Conservation (phyloP, 2,113 vertebrate genomes). For the Oxyura jamaicensis region DNA sequence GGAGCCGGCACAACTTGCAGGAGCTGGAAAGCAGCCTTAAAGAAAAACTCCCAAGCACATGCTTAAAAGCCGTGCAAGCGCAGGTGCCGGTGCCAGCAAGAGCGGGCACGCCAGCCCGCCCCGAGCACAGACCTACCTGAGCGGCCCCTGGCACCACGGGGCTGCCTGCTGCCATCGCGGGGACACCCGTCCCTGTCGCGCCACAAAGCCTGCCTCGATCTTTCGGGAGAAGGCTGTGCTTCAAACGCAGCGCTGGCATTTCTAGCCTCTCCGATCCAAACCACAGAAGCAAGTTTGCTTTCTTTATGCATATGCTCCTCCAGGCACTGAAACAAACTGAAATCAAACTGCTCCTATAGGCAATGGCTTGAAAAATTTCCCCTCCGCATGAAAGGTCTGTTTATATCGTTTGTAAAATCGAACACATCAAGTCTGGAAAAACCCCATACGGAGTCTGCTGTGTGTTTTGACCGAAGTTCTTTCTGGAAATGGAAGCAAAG, state of each 20-base stretch:
- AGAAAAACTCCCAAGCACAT: constrained; percentile 23
- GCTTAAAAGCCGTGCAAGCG: not conserved
- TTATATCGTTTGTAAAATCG: constrained; percentile 37
- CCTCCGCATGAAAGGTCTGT: not conserved
- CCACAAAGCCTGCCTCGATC: constrained; percentile 13
- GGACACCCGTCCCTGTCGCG: not conserved
- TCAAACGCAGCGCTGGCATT: not conserved
- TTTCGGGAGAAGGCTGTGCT: constrained; percentile 18
- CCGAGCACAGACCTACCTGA: constrained; percentile 51
- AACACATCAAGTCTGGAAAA: not conserved
- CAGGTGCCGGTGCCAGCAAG: constrained; percentile 45
- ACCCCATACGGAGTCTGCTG: not conserved
- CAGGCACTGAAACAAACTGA: constrained; percentile 50
- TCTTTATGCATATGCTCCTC: constrained; percentile 36
- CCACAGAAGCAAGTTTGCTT: constrained; percentile 57
- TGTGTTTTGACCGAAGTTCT: not conserved
- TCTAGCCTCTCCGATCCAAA: constrained; percentile 38
- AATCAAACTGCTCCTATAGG: constrained; percentile 59
- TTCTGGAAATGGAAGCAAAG: not conserved
- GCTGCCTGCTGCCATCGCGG: not conserved
- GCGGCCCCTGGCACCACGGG: not conserved
- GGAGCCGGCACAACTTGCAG: not conserved
- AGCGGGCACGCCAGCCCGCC: constrained; percentile 32
- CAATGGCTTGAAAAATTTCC: constrained; percentile 48
- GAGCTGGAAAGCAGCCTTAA: constrained; percentile 11